Evolutionary conservation across 2,797 vertebrate genomes (phyloP).

Genomic region (Buceros bicornis): DNA sequence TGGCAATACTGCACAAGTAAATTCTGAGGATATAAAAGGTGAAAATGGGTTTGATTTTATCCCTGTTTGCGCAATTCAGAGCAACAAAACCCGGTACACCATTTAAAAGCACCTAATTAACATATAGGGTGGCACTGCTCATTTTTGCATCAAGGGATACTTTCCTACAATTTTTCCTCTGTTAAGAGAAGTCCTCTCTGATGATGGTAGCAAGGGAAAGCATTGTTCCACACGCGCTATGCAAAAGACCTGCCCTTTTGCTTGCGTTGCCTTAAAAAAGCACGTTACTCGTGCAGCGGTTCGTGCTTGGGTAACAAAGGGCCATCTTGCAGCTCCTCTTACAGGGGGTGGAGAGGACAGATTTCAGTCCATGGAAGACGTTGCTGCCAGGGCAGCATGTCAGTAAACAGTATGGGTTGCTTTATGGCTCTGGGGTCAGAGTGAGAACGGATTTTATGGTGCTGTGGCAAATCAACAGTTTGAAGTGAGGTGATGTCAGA

Average conservation of each 20-base stretch:
- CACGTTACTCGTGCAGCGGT: background rate
- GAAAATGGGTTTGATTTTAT: background rate
- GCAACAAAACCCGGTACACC: background rate
- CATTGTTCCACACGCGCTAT: background rate
- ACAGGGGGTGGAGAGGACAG: background rate
- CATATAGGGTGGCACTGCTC: background rate
- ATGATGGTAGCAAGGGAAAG: background rate
- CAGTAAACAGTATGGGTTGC: background rate
- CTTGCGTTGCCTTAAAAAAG: background rate
- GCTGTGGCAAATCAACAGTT: background rate
- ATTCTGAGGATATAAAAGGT: background rate
- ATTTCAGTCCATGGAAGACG: slow-evolving; percentile 18
- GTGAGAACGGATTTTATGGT: background rate
- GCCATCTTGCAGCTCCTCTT: slow-evolving; percentile 8
- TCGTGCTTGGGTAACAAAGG: slow-evolving; percentile 3
- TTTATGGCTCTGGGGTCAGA: background rate
- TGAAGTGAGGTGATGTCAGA: background rate
- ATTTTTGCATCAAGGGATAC: background rate
- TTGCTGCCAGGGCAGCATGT: background rate
- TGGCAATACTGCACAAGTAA: background rate
- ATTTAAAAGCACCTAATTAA: slow-evolving; percentile 25
- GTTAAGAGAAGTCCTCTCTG: background rate
- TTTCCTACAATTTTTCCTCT: background rate
- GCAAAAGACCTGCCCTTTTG: background rate
- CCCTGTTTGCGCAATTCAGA: background rate